These are phyloP conservation scores for Phortica okadai DNA, from an alignment of 2,888 invertebrate species.

Conservation along the genomic window DNA sequence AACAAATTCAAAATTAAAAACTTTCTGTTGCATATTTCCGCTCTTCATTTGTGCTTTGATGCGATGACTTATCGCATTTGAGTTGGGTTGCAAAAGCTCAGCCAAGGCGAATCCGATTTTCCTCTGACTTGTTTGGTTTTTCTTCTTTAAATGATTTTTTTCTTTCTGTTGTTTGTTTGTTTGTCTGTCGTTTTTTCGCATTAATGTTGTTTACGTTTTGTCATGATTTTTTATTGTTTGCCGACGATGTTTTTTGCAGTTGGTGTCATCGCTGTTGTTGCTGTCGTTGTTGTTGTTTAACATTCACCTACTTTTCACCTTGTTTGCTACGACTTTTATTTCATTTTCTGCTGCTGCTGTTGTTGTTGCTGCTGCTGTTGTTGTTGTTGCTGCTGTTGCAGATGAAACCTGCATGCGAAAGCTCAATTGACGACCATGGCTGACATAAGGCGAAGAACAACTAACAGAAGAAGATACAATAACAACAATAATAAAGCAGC, in stretches of 20 bases:
- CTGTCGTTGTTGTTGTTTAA: conserved; percentile 38
- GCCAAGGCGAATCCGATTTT: conserved; percentile 47
- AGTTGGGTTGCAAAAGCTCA: neutral
- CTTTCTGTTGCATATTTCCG: conserved; percentile 62
- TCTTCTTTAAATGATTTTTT: neutral
- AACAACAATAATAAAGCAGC: conserved; percentile 15
- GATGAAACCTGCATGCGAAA: conserved; percentile 45
- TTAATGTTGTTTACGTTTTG: conserved; percentile 68
- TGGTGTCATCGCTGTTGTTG: conserved; percentile 41
- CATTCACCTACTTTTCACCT: conserved; percentile 55
- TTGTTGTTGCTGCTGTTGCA: conserved; percentile 41
- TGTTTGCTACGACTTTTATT: conserved; percentile 36
- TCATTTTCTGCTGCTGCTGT: conserved; percentile 25
- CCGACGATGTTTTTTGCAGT: conserved; percentile 48
- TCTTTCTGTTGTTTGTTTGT: conserved; percentile 15
- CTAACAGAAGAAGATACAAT: conserved; percentile 45
- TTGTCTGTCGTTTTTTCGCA: conserved; percentile 45
- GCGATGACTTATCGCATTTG: conserved; percentile 34
- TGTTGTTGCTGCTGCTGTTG: conserved; percentile 40
- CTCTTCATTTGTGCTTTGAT: conserved; percentile 32
- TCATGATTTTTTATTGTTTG: conserved; percentile 61
- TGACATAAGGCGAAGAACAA: conserved; percentile 47
- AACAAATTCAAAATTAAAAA: conserved; percentile 65
- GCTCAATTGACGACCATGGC: conserved; percentile 63
- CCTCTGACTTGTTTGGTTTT: conserved; percentile 39